Evolutionary conservation across 2,113 vertebrate genomes (phyloP).

Genomic region (Labrus mixtus): DNA sequence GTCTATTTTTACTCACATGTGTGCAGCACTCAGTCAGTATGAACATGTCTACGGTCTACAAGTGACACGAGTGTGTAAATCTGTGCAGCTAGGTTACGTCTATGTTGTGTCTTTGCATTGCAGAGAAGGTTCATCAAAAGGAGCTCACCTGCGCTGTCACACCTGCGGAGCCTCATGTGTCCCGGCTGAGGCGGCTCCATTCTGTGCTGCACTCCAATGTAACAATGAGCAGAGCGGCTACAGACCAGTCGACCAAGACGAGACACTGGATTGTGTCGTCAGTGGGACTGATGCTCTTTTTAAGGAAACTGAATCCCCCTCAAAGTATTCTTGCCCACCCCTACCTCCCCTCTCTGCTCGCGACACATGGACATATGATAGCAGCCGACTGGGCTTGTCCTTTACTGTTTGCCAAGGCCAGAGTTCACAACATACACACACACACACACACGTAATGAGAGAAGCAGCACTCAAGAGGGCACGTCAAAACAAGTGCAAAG

Average conservation of each 20-base stretch:
- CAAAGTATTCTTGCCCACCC: conserved; percentile 43
- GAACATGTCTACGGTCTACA: neutral
- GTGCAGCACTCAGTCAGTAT: neutral
- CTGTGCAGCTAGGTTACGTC: neutral
- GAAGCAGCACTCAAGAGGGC: conserved; percentile 16
- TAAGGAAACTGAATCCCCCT: conserved; percentile 60
- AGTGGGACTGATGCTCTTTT: conserved; percentile 50
- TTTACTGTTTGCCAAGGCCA: conserved; percentile 77
- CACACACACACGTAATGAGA: conserved; percentile 6
- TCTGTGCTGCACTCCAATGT: conserved; percentile 14
- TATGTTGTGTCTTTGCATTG: conserved; percentile 5
- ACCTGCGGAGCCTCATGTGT: conserved; percentile 48
- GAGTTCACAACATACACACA: conserved; percentile 73
- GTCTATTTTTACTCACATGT: conserved; percentile 13
- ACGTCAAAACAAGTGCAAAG: conserved; percentile 65
- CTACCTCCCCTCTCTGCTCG: conserved; percentile 14
- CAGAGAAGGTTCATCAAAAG: neutral
- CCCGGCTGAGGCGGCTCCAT: conserved; percentile 74
- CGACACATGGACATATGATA: conserved; percentile 78
- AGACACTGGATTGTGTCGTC: conserved; percentile 14
- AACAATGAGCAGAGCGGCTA: neutral
- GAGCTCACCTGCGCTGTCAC: conserved; percentile 81
- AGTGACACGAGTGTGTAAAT: neutral
- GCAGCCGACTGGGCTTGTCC: conserved; percentile 71
- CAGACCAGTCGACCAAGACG: conserved; percentile 21